Evolutionary conservation across 2,888 invertebrate species (phyloP).

Genomic region (Bombylius major): DNA sequence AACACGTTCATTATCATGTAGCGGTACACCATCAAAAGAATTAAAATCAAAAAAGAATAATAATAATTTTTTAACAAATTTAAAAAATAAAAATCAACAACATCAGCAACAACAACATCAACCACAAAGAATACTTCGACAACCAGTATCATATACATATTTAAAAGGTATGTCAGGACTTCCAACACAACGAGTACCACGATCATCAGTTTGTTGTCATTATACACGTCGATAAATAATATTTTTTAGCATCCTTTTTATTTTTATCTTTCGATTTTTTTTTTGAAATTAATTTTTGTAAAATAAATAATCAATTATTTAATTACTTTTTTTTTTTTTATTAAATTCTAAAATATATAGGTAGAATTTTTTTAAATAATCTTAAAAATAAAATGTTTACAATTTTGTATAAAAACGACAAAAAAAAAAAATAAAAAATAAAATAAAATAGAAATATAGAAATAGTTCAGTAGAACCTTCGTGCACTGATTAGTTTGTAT

Average conservation of each 20-base stretch:
- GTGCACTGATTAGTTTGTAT: too few relatives aligned
- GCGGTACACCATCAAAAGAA: constrained; percentile 32
- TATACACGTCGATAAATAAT: constrained; percentile 28
- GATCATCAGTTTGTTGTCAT: constrained; percentile 37
- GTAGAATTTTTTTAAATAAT: too few relatives aligned
- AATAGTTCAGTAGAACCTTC: too few relatives aligned
- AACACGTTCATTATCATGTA: constrained; percentile 51
- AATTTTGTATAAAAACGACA: too few relatives aligned
- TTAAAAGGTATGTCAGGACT: constrained; percentile 68
- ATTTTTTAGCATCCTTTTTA: not conserved
- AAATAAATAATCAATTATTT: too few relatives aligned
- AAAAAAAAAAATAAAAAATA: too few relatives aligned
- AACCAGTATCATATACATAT: constrained; percentile 69
- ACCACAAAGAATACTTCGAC: constrained; percentile 62
- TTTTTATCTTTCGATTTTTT: too few relatives aligned
- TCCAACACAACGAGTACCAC: constrained; percentile 68
- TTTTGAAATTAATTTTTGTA: too few relatives aligned
- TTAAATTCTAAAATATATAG: too few relatives aligned
- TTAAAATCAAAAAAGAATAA: constrained; percentile 9
- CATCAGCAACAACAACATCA: constrained; percentile 24
- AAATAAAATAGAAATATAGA: too few relatives aligned
- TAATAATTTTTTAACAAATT: not conserved
- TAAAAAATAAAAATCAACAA: not conserved
- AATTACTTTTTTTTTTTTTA: too few relatives aligned
- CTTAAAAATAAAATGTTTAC: too few relatives aligned